Base-by-base conservation (phyloP, 2,113 vertebrate species). In the Limanda limanda region DNA sequence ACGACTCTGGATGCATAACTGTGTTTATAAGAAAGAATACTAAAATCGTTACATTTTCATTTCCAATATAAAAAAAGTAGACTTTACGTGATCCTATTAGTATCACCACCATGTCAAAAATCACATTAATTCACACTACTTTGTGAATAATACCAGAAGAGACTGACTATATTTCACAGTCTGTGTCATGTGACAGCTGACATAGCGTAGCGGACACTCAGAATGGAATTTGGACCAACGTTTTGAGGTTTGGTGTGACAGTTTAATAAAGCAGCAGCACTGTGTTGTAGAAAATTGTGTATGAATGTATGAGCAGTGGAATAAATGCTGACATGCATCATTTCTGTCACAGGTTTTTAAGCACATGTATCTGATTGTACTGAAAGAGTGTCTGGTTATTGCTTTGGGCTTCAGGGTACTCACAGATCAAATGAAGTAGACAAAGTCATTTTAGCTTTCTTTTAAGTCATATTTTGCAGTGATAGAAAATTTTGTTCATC, bases 191-290 rank as follows among this genome's bases (percentile, higher is more conserved):
- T 63, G 48, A 63, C 69, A 65, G 52, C 47, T 78, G 13, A 48
- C 76, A 55, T 60, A 68, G 60, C 68, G 48, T 14, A 21, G 40
- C 27, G 20, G 64, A n/a, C 60, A 64, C 12, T 25, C 24, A 59
- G 37, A 59, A 24, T 56, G 27, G 72, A 79, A 72, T 83, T 75
- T 79, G 64, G 77, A 59, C 56, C 54, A 45, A 24, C 31, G 35
- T 63, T 78, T 45, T 31, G n/a, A 64, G 27, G 17, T 65, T 59
- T 52, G 27, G 5, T 57, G 15, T 77, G 47, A 47, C 17, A 5
- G 12, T 58, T 74, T 5, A 66, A 55, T 72, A 7, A 76, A 42
- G 42, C 25, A 23, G 25, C 11, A 69, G 40, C 12, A 25, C 55
- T 65, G 27, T 5, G 5, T 6, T 55, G 24, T 5, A 5, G 27